Conservation (phyloP, 2,888 invertebrate genomes). For the Tachina lurida region DNA sequence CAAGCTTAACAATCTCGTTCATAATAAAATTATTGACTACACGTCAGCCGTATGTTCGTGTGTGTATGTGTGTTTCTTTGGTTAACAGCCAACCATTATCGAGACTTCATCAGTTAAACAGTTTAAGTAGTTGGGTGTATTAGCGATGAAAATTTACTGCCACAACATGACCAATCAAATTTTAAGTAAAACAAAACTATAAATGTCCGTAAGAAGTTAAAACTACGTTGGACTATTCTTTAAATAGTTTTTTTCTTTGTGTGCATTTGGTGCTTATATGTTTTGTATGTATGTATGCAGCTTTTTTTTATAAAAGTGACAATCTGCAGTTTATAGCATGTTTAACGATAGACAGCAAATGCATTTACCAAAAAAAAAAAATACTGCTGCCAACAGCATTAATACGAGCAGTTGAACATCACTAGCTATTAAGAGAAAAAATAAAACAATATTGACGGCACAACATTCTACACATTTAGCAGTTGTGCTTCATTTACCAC, state of each 20-base stretch:
- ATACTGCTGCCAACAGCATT: neutral
- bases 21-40: constrained; percentile 46
- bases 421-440: constrained; percentile 27
- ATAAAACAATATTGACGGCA: neutral
- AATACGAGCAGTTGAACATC: too few species aligned
- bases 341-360: constrained; percentile 52
- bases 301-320: constrained; percentile 64
- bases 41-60: neutral
- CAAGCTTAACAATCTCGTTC: constrained; percentile 51
- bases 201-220: constrained; percentile 28
- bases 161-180: constrained; percentile 34
- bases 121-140: constrained; percentile 14
- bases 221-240: neutral
- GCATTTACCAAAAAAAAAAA: neutral
- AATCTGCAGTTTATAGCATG: constrained; percentile 69
- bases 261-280: neutral
- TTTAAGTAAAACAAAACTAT: constrained; percentile 26
- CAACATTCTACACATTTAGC: constrained; percentile 32
- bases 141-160: constrained; percentile 55
- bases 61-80: neutral
- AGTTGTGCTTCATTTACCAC: constrained; percentile 70
- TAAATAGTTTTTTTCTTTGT: neutral
- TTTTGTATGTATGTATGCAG: too few species aligned
- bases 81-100: constrained; percentile 22
- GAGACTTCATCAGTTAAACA: constrained; percentile 24